These are phyloP conservation scores for Euzetes globulus DNA, from an alignment of 2,888 invertebrate genomes.

Conservation along the genomic window DNA sequence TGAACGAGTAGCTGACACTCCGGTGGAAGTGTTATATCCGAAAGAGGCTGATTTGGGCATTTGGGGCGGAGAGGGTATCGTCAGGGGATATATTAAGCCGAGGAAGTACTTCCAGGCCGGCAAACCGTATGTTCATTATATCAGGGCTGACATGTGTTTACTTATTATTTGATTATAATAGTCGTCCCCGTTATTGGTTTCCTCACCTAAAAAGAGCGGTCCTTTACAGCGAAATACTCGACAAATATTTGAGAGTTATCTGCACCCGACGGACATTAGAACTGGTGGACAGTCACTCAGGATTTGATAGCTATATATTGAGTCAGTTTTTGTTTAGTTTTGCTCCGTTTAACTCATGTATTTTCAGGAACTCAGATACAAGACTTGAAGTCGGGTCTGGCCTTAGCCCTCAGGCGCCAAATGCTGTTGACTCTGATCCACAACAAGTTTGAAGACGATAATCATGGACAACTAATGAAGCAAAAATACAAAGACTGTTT, in stretches of 20 bases:
- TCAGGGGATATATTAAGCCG: conserved; percentile 71
- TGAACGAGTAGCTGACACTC: conserved; percentile 63
- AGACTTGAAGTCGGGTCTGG: conserved; percentile 77
- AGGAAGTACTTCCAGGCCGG: conserved; percentile 27
- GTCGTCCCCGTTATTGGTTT: conserved; percentile 79
- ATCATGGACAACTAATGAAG: conserved; percentile 62
- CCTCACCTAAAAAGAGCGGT: conserved; percentile 70
- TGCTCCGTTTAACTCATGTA: background rate
- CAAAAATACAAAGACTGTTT: conserved; percentile 73
- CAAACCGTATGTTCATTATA: conserved; percentile 20
- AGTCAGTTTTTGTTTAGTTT: background rate
- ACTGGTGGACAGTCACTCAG: conserved; percentile 78
- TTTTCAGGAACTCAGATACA: conserved; percentile 69
- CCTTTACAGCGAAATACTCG: conserved; percentile 80
- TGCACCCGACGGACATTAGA: conserved; percentile 75
- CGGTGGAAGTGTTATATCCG: conserved; percentile 68
- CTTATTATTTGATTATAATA: conserved; percentile 42
- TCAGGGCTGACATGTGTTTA: background rate
- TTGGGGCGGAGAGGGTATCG: conserved; percentile 93
- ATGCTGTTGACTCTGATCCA: conserved; percentile 61
- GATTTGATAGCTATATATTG: conserved; percentile 89
- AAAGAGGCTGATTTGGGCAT: conserved; percentile 72
- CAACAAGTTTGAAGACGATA: conserved; percentile 56
- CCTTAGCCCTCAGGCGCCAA: conserved; percentile 73
- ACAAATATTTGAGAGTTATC: conserved; percentile 69